Conservation (phyloP, 2,113 vertebrate species). For the Electrona antarctica region DNA sequence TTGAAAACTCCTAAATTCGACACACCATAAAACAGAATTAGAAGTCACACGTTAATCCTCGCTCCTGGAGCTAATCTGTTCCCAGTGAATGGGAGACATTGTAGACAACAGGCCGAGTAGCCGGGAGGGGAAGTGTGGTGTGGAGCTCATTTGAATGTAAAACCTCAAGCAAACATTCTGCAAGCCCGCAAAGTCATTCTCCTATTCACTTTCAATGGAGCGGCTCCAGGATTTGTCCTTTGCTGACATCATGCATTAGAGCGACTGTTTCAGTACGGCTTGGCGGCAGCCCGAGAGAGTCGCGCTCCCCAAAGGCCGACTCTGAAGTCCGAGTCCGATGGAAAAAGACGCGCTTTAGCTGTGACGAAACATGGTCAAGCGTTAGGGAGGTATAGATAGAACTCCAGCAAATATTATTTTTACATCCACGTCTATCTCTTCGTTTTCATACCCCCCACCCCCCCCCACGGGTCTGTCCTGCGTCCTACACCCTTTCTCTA, state of each 20-base stretch:
- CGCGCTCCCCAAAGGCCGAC: too few species aligned
- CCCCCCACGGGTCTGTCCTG: too few species aligned
- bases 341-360: too few species aligned
- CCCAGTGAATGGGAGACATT: slow-evolving; percentile 56
- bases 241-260: not conserved
- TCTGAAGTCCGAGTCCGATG: too few species aligned
- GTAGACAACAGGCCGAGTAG: slow-evolving; percentile 56
- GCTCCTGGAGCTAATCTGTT: slow-evolving; percentile 49
- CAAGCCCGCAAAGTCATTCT: slow-evolving; percentile 41
- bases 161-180: too few species aligned
- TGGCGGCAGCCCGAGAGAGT: too few species aligned
- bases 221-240: slow-evolving; percentile 38
- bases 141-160: slow-evolving; percentile 56
- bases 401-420: not conserved
- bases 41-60: slow-evolving; percentile 48
- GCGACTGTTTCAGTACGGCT: not conserved
- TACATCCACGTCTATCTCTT: not conserved
- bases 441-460: not conserved
- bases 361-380: too few species aligned
- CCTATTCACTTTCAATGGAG: slow-evolving; percentile 48
- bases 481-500: not conserved
- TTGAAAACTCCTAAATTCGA: slow-evolving; percentile 34
- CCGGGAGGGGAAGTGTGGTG: slow-evolving; percentile 2
- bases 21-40: slow-evolving; percentile 44
- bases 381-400: too few species aligned